Conservation (phyloP, 1,140 invertebrate genomes). For the Bombus polaris region DNA sequence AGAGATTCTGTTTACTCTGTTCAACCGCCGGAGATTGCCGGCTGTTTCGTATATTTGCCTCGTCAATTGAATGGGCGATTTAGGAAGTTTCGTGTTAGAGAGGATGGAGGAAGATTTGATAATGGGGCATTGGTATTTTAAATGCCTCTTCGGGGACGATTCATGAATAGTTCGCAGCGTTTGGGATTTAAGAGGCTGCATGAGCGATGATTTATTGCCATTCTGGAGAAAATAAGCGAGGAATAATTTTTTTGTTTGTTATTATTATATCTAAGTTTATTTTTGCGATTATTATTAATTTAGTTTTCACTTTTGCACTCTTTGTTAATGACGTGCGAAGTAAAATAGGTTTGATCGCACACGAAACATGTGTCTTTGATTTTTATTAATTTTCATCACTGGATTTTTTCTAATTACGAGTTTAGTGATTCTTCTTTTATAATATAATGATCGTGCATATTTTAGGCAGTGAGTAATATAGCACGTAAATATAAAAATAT, state of each 20-base stretch:
- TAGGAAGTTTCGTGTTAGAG: slow-evolving; percentile 5
- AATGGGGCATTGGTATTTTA: slow-evolving; percentile 4
- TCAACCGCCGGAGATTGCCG: background rate
- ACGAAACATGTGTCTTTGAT: no score
- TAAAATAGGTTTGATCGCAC: no score
- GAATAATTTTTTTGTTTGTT: background rate
- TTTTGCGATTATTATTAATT: background rate
- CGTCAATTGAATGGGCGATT: background rate
- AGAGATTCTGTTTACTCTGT: slow-evolving; percentile 19
- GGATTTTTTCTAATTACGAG: no score
- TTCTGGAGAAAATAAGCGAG: background rate
- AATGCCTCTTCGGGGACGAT: background rate
- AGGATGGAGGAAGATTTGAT: background rate
- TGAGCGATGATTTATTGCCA: background rate
- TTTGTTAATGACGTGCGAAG: background rate
- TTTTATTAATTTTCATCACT: no score
- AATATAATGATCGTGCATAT: no score
- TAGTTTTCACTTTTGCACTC: background rate
- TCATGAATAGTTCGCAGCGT: background rate
- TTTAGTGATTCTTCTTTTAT: no score
- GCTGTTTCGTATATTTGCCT: background rate
- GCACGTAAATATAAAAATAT: no score
- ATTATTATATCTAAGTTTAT: background rate
- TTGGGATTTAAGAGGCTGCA: background rate
- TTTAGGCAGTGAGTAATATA: no score